These are phyloP conservation scores for Scelioninae gen. 1 DNA, from an alignment of 2,888 invertebrate genomes.

Conservation along the genomic window DNA sequence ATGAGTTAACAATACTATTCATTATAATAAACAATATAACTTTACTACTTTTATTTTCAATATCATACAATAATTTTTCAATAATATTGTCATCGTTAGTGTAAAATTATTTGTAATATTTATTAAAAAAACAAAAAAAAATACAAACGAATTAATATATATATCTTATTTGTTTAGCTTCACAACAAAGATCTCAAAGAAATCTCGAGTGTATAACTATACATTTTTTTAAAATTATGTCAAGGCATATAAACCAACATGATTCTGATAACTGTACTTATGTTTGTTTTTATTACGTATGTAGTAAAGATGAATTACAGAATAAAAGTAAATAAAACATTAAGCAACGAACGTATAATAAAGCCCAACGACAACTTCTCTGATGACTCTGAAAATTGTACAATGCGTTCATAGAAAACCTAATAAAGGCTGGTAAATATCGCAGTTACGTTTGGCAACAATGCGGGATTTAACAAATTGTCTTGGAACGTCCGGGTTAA, in stretches of 20 bases:
- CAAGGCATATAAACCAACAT: not conserved
- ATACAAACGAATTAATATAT: no score
- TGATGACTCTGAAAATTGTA: not conserved
- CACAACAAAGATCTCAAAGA: no score
- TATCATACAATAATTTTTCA: no score
- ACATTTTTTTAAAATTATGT: not conserved
- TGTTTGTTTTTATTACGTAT: not conserved
- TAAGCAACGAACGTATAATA: not conserved
- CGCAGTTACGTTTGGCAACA: slow-evolving; percentile 37
- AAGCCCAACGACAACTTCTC: not conserved
- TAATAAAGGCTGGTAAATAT: slow-evolving; percentile 8
- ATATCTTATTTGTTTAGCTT: no score
- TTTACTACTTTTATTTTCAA: no score
- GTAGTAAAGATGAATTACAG: not conserved
- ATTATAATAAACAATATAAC: no score
- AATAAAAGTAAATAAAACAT: not conserved
- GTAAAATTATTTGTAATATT: no score
- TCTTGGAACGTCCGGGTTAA: slow-evolving; percentile 49
- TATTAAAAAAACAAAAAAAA: no score
- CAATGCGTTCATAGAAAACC: slow-evolving; percentile 9
- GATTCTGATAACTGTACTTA: not conserved
- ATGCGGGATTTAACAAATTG: slow-evolving; percentile 47
- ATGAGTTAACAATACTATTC: no score
- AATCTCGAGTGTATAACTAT: no score
- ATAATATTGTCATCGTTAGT: no score